A percentile compares a stretch with the other conserved stretches of the same genome.
phyloP scores from a whole-genome alignment of 1,140 invertebrate species.

The Notospermus geniculatus region DNA sequence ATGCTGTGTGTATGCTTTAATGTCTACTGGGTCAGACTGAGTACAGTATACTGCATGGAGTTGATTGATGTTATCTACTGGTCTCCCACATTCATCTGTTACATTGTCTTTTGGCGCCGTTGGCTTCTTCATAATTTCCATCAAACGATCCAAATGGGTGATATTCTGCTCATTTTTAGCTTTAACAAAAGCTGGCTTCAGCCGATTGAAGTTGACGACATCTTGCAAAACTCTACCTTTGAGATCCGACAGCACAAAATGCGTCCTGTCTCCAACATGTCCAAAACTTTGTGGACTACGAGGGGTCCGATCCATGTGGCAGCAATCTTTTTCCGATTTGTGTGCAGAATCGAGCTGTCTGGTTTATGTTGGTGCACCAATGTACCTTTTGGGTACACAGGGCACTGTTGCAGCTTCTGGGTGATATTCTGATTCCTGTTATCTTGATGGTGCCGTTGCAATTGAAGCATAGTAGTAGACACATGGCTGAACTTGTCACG shows the following conservation, averaged over 20 bases:
- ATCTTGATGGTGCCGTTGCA: background rate
- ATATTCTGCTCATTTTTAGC: no score
- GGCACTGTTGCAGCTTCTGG: background rate
- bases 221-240: background rate
- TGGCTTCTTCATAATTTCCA: no score
- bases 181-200: background rate
- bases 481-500: background rate
- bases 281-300: background rate
- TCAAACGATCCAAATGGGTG: no score
- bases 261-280: no score
- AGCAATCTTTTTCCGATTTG: background rate
- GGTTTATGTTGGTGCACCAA: background rate
- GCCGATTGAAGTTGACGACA: background rate
- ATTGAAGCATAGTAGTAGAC: background rate
- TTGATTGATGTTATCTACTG: no score
- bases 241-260: background rate
- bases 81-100: no score
- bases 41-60: no score
- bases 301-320: background rate
- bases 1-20: no score
- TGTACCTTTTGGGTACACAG: background rate
- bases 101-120: no score
- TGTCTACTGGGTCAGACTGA: no score
- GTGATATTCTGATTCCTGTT: background rate
- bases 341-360: background rate